Evolutionary conservation across 2,797 vertebrate species (phyloP).

Genomic region (Mormyrus proboscirostris): DNA sequence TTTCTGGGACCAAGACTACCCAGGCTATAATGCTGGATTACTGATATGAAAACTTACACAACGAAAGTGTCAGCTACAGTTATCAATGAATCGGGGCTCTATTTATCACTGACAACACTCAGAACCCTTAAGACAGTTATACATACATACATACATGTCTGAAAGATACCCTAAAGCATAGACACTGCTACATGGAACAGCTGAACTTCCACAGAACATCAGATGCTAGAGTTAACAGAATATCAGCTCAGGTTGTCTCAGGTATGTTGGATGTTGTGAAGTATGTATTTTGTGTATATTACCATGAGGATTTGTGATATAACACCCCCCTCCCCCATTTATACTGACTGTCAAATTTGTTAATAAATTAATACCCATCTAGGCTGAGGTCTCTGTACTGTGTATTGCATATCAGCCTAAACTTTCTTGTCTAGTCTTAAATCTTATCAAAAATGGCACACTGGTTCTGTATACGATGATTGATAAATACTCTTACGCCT

Average conservation of each 20-base stretch:
- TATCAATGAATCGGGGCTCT: neutral
- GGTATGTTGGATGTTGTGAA: neutral
- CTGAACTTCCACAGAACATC: neutral
- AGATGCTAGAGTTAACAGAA: neutral
- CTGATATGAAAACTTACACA: neutral
- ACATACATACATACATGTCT: too few species aligned
- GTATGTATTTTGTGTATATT: neutral
- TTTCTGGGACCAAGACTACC: neutral
- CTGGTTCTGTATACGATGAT: neutral
- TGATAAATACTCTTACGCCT: neutral
- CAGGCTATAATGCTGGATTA: neutral
- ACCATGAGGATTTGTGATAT: neutral
- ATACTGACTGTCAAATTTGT: neutral
- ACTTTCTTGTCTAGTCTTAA: neutral
- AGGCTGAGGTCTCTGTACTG: neutral
- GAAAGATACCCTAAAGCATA: neutral
- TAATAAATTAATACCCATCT: neutral
- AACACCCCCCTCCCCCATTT: neutral
- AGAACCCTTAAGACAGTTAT: neutral
- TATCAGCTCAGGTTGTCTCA: neutral
- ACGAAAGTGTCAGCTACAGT: neutral
- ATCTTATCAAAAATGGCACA: neutral
- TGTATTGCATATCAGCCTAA: neutral
- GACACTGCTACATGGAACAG: neutral
- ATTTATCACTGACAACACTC: neutral